Percentiles rank a stretch among this genome's conserved stretches.
These are phyloP conservation scores for Macrophya alboannulata DNA, from an alignment of 2,888 invertebrate genomes.

Conservation along the genomic window DNA sequence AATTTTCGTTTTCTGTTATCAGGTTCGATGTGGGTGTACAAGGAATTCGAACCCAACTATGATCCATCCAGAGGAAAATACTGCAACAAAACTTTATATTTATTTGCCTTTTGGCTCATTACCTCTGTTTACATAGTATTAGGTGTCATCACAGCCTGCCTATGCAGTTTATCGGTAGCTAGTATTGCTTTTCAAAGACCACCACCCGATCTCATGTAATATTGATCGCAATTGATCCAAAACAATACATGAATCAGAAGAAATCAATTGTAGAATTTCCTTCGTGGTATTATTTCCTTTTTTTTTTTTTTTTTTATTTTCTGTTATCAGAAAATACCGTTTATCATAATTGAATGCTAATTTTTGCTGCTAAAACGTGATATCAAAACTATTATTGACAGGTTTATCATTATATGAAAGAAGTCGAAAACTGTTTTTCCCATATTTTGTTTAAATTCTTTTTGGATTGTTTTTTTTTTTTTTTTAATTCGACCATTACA, in stretches of 20 bases:
- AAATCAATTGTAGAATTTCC: neutral
- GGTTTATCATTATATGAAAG: neutral
- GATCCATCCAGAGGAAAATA: constrained; percentile 81
- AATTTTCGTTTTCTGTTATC: constrained; percentile 62
- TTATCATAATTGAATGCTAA: neutral
- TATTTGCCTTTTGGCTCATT: constrained; percentile 87
- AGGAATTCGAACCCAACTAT: constrained; percentile 84
- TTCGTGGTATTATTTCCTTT: neutral
- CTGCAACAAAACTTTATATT: constrained; percentile 86
- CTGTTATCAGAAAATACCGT: neutral
- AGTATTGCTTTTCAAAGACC: constrained; percentile 79
- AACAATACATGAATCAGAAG: neutral
- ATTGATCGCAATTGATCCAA: constrained; percentile 20
- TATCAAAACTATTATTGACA: neutral
- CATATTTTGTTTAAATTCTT: neutral
- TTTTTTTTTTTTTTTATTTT: neutral
- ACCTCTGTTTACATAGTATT: constrained; percentile 84
- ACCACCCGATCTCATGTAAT: constrained; percentile 70
- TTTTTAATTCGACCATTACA: neutral
- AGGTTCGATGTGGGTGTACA: constrained; percentile 88
- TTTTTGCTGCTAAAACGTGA: neutral
- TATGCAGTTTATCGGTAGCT: constrained; percentile 83
- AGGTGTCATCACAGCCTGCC: constrained; percentile 81
- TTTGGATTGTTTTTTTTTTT: neutral
- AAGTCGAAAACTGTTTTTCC: neutral